phyloP scores from a whole-genome alignment of 2,888 invertebrate species.

The Apamea sordens region DNA sequence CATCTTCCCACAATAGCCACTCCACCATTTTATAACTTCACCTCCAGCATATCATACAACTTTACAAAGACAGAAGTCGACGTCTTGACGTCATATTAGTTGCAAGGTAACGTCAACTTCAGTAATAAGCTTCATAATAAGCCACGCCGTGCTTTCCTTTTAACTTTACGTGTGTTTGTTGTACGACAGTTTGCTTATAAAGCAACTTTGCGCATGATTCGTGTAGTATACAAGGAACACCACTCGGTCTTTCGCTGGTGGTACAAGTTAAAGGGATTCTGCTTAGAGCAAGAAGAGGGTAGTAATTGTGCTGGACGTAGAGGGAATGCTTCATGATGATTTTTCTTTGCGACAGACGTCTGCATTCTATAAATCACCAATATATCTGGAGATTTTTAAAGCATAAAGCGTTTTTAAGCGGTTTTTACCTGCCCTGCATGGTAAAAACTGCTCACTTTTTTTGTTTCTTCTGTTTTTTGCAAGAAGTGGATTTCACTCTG shows the following conservation, averaged over 20 bases:
- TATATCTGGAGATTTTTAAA: background rate
- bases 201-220: conserved; percentile 13
- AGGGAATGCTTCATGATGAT: background rate
- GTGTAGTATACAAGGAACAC: conserved; percentile 13
- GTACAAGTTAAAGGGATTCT: background rate
- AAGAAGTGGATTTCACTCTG: no score
- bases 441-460: background rate
- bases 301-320: background rate
- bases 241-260: background rate
- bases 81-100: conserved; percentile 45
- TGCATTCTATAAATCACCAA: background rate
- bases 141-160: conserved; percentile 39
- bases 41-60: conserved; percentile 28
- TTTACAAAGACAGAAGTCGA: conserved; percentile 45
- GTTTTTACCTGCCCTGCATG: no score
- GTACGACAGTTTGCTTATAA: conserved; percentile 28
- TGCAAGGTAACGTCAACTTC: conserved; percentile 54
- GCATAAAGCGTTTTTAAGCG: background rate
- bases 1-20: conserved; percentile 5
- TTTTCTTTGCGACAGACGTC: background rate
- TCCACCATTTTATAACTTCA: conserved; percentile 22
- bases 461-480: background rate
- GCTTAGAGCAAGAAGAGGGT: background rate
- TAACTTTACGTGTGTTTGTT: conserved; percentile 36
- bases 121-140: conserved; percentile 55